A percentile compares a stretch with the other conserved stretches of the same genome.
These are phyloP conservation scores for Sphaerodactylus townsendi DNA, from an alignment of 2,113 vertebrate species.

Conservation along the genomic window DNA sequence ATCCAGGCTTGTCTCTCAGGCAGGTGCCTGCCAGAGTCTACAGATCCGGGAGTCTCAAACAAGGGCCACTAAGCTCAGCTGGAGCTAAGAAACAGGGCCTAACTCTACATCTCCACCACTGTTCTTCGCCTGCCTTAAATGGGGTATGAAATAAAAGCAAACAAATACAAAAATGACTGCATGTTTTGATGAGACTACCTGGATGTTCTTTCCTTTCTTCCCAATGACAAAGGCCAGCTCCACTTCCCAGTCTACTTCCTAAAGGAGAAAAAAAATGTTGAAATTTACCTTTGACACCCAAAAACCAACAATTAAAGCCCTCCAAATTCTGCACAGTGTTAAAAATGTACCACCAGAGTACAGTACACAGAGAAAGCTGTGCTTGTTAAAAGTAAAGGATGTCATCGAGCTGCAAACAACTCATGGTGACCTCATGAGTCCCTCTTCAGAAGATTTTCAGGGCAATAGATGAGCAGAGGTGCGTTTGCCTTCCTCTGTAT, in stretches of 20 bases:
- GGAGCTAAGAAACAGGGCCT: too few relatives aligned
- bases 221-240: slow-evolving; percentile 93
- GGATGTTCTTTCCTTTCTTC: slow-evolving; percentile 84
- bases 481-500: too few relatives aligned
- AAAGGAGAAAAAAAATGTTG: background rate
- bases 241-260: slow-evolving; percentile 98
- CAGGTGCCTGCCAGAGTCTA: background rate
- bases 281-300: too few relatives aligned
- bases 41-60: background rate
- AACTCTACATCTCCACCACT: too few relatives aligned
- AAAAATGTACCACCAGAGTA: background rate
- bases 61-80: too few relatives aligned
- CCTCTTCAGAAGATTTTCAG: too few relatives aligned
- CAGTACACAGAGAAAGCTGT: background rate
- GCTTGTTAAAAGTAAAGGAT: too few relatives aligned
- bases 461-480: too few relatives aligned
- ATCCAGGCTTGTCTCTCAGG: too few relatives aligned
- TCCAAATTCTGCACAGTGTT: background rate
- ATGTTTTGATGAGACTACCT: slow-evolving; percentile 71
- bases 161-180: background rate
- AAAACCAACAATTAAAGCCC: background rate
- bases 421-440: too few relatives aligned
- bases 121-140: too few relatives aligned
- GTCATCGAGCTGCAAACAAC: too few relatives aligned
- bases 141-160: background rate